Evolutionary conservation across 2,888 invertebrate genomes (phyloP).

Genomic region (Nomada fucata): DNA sequence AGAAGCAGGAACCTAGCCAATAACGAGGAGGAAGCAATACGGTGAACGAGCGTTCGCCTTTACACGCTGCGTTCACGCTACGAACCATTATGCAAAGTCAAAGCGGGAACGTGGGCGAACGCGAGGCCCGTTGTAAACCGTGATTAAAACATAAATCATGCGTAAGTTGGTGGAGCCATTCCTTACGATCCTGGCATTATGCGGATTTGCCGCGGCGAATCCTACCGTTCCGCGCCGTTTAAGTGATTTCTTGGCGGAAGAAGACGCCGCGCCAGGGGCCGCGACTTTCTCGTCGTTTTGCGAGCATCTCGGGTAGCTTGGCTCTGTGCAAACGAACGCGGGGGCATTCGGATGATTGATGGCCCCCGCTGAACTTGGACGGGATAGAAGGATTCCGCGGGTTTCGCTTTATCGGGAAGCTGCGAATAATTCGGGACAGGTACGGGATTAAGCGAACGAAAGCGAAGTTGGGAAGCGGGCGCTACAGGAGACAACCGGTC

Average conservation of each 20-base stretch:
- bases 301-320: background rate
- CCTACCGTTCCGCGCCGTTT: slow-evolving; percentile 47
- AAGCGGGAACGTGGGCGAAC: slow-evolving; percentile 67
- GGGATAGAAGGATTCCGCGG: slow-evolving; percentile 9
- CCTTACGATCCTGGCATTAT: slow-evolving; percentile 51
- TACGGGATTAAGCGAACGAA: background rate
- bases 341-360: slow-evolving; percentile 31
- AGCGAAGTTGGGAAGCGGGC: background rate
- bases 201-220: slow-evolving; percentile 45
- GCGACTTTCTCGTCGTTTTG: slow-evolving; percentile 10
- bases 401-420: slow-evolving; percentile 15
- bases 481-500: too few species aligned
- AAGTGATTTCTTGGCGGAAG: slow-evolving; percentile 55
- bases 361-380: background rate
- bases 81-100: slow-evolving; percentile 74
- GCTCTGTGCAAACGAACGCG: slow-evolving; percentile 12
- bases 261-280: background rate
- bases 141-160: slow-evolving; percentile 77
- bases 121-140: slow-evolving; percentile 62
- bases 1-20: slow-evolving; percentile 36
- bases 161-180: slow-evolving; percentile 66
- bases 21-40: slow-evolving; percentile 56
- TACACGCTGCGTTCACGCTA: slow-evolving; percentile 59
- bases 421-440: background rate
- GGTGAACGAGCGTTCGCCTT: slow-evolving; percentile 19